phyloP scores from a whole-genome alignment of 2,797 vertebrate species.

The Tragelaphus oryx region DNA sequence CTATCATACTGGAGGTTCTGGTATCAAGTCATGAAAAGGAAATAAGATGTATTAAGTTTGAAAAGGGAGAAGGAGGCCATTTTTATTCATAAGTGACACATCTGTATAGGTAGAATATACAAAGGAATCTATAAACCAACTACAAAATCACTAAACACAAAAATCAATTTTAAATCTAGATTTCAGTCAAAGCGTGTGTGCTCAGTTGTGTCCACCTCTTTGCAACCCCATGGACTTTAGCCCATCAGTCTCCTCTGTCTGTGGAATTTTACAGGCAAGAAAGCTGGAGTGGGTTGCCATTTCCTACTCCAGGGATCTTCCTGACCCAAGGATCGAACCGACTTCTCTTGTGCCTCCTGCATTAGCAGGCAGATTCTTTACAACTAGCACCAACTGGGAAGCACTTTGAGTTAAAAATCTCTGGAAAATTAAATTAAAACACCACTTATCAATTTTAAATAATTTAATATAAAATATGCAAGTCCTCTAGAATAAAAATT shows the following conservation, averaged over 20 bases:
- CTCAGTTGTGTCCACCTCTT: background rate
- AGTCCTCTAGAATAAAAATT: background rate
- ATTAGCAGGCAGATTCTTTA: too few species aligned
- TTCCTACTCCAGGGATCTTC: background rate
- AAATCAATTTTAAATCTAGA: background rate
- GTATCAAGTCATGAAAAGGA: background rate
- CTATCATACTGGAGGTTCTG: background rate
- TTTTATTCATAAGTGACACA: background rate
- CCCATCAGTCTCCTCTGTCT: background rate
- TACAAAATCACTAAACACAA: background rate
- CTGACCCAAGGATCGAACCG: fast-evolving
- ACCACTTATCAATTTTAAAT: background rate
- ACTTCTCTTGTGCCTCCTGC: background rate
- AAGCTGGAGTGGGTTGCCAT: background rate
- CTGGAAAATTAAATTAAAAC: background rate
- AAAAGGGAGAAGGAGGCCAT: background rate
- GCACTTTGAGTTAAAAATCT: background rate
- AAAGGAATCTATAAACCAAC: background rate
- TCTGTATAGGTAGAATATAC: background rate
- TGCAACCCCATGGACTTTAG: background rate
- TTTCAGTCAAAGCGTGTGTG: background rate
- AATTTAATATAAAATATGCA: background rate
- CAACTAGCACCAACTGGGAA: background rate
- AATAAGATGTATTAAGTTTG: background rate
- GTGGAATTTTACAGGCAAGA: background rate